Evolutionary conservation across 2,888 invertebrate genomes (phyloP).

Genomic region (Acleris holmiana): DNA sequence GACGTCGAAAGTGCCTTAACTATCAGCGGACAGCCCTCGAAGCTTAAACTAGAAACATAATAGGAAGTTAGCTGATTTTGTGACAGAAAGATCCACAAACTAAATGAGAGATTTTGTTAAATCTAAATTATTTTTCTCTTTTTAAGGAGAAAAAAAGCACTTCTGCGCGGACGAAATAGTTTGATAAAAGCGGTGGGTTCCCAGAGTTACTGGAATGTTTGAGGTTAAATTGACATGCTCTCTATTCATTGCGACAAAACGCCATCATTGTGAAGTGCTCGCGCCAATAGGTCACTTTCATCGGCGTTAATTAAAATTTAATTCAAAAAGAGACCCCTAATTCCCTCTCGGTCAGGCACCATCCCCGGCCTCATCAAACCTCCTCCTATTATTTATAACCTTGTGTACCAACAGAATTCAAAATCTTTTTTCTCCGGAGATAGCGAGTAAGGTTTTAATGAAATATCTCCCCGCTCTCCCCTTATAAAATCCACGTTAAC

Average conservation of each 20-base stretch:
- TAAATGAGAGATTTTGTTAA: background rate
- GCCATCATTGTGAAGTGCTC: too few relatives aligned
- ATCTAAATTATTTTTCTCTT: too few relatives aligned
- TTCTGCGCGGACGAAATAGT: background rate
- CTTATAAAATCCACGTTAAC: conserved; percentile 31
- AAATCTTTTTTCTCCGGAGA: conserved; percentile 13
- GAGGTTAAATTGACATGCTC: too few relatives aligned
- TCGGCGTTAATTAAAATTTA: background rate
- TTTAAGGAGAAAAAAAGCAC: too few relatives aligned
- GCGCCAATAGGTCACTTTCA: background rate
- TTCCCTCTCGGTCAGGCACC: background rate
- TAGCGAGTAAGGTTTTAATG: conserved; percentile 22
- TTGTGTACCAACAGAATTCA: conserved; percentile 6
- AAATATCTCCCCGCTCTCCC: conserved; percentile 22
- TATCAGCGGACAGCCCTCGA: too few relatives aligned
- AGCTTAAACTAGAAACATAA: too few relatives aligned
- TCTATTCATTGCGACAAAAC: too few relatives aligned
- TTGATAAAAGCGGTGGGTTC: background rate
- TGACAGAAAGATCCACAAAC: background rate
- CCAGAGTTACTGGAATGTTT: too few relatives aligned
- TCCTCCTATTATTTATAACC: background rate
- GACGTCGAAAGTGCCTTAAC: too few relatives aligned
- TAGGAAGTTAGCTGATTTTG: too few relatives aligned
- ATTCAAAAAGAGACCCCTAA: conserved; percentile 1
- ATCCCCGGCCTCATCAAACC: background rate